Evolutionary conservation across 2,113 vertebrate genomes (phyloP).

Genomic region (Chitala chitala): DNA sequence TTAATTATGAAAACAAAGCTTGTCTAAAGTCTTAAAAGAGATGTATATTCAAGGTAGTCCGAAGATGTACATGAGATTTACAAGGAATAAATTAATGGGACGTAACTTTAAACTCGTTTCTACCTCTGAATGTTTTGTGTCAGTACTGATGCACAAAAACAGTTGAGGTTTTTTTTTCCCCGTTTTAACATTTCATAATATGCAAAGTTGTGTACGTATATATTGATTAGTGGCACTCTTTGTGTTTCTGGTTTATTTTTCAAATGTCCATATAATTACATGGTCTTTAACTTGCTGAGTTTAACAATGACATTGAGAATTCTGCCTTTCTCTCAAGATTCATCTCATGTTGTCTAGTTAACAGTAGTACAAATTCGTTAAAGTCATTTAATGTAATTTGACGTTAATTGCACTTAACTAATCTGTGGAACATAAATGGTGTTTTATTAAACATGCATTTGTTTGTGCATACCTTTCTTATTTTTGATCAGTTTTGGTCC

Average conservation of each 20-base stretch:
- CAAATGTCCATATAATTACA: too few species aligned
- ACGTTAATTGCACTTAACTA: too few species aligned
- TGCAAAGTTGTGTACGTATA: not conserved
- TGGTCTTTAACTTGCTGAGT: too few species aligned
- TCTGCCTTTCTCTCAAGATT: not conserved
- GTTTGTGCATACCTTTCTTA: slow-evolving; percentile 47
- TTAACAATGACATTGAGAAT: too few species aligned
- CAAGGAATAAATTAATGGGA: too few species aligned
- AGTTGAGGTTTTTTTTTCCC: not conserved
- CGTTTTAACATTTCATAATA: not conserved
- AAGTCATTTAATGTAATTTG: too few species aligned
- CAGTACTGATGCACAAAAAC: not conserved
- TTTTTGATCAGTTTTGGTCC: slow-evolving; percentile 50
- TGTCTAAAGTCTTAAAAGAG: not conserved
- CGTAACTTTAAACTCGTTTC: not conserved
- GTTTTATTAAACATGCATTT: slow-evolving; percentile 30
- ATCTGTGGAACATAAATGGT: not conserved
- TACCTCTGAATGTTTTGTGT: not conserved
- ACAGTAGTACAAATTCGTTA: too few species aligned
- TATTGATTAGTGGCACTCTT: too few species aligned
- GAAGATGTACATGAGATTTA: too few species aligned
- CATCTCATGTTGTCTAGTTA: not conserved
- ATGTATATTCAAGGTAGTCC: not conserved
- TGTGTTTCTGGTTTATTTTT: too few species aligned
- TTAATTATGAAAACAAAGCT: not conserved